Base-by-base conservation (phyloP, 35 echinoderm and acorn worm genomes). In the Amphiura filiformis region DNA sequence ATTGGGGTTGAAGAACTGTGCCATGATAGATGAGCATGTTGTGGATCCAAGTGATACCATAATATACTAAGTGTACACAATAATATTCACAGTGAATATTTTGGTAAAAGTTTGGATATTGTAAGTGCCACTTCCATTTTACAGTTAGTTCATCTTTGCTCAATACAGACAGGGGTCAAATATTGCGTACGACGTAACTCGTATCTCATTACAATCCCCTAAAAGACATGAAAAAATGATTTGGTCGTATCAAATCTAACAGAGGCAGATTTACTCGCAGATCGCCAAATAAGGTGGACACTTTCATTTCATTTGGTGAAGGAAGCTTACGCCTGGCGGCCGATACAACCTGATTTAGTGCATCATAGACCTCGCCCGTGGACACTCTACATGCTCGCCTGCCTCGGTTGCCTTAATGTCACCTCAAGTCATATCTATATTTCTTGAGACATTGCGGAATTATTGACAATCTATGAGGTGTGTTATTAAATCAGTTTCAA, bases 401-500 rank as follows among this genome's bases (percentile, higher is more conserved):
- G n/a, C n/a, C n/a, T n/a, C n/a, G n/a, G n/a, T n/a, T 70, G 61
- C 11, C 61, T 70, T 70, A 26, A 70, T 4, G 17, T 4, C 41
- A 13, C 61, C 61, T n/a, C n/a, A n/a, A n/a, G n/a, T n/a, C n/a
- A n/a, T n/a, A 23, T 70, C 61, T 23, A 70, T 70, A 70, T 70
- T 70, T 70, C 61, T 70, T 11, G 61, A 70, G 61, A 70, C 61
- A 70, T 23, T 47, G 41, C 61, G 26, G 61, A 70, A 70, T 70
- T 70, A 70, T 70, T 70, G 61, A 70, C 61, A 26, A 70, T 70
- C 61, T 70, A 70, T 70, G 28, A 70, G 61, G 61, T 70, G 61
- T 70, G 61, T 70, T 70, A 70, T 70, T 70, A 70, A 70, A 70
- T 70, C 61, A 70, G 61, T 70, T 70, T 30, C 61, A 70, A 70